Conservation (phyloP, 2,888 invertebrate genomes). For the Syrista parreyssii region DNA sequence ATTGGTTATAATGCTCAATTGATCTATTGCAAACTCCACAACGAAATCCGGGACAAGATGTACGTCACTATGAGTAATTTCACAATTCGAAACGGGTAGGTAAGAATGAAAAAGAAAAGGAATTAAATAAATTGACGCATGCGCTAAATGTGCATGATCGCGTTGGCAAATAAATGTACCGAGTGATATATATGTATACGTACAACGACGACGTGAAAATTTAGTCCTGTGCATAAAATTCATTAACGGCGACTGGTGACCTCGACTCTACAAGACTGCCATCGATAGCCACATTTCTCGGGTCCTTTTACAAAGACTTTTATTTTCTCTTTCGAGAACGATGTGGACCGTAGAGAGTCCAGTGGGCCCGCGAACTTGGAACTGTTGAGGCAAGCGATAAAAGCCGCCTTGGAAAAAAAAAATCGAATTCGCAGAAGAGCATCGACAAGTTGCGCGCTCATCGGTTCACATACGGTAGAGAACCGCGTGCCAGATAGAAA, state of each 20-base stretch:
- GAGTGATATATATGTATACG: constrained; percentile 29
- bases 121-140: constrained; percentile 4
- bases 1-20: background rate
- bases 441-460: background rate
- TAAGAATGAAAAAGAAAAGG: background rate
- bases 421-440: background rate
- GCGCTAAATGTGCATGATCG: background rate
- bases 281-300: background rate
- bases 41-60: background rate
- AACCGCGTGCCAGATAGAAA: background rate
- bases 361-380: background rate
- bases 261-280: background rate
- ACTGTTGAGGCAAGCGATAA: background rate
- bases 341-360: background rate
- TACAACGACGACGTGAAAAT: constrained; percentile 23
- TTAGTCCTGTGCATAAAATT: constrained; percentile 24
- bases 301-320: background rate
- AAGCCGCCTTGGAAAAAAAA: background rate
- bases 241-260: background rate
- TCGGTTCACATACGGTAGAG: background rate
- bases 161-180: constrained; percentile 6
- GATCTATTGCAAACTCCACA: background rate
- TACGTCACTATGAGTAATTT: background rate
- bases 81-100: background rate
- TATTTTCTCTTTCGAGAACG: background rate